These are phyloP conservation scores for Dendrocincla tyrannina DNA, from an alignment of 2,797 vertebrate species.

Conservation along the genomic window DNA sequence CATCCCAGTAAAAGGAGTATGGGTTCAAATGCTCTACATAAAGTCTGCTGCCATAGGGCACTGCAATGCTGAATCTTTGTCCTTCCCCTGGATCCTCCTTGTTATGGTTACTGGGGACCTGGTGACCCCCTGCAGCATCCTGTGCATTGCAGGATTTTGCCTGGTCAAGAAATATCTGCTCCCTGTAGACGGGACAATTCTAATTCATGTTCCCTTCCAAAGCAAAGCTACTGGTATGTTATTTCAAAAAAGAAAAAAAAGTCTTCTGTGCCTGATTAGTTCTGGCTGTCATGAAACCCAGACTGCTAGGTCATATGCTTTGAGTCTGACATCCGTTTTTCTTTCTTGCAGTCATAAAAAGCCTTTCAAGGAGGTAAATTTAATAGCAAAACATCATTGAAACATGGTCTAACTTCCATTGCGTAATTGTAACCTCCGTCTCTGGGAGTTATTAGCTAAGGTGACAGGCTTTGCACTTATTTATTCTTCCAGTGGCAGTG, in stretches of 20 bases:
- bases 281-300: not conserved
- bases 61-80: not conserved
- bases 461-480: not conserved
- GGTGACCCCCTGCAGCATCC: not conserved
- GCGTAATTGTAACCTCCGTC: constrained; percentile 31
- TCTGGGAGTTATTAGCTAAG: not conserved
- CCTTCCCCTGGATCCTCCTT: not conserved
- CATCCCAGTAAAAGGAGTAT: not conserved
- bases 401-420: constrained; percentile 26
- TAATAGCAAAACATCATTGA: constrained; percentile 43
- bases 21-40: not conserved
- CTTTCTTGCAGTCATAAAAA: constrained; percentile 3
- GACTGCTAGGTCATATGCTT: not conserved
- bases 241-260: not conserved
- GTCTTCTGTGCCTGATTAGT: not conserved
- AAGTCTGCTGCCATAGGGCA: not conserved
- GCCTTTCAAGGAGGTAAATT: constrained; percentile 36
- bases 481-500: constrained; percentile 16
- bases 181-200: not conserved
- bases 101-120: not conserved
- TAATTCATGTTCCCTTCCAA: not conserved
- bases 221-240: not conserved
- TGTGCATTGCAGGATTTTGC: not conserved
- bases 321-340: not conserved
- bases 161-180: not conserved